A percentile compares a stretch with the other conserved stretches of the same genome.
Conservation (phyloP, 2,797 vertebrate genomes). For the Sus cebifrons region DNA sequence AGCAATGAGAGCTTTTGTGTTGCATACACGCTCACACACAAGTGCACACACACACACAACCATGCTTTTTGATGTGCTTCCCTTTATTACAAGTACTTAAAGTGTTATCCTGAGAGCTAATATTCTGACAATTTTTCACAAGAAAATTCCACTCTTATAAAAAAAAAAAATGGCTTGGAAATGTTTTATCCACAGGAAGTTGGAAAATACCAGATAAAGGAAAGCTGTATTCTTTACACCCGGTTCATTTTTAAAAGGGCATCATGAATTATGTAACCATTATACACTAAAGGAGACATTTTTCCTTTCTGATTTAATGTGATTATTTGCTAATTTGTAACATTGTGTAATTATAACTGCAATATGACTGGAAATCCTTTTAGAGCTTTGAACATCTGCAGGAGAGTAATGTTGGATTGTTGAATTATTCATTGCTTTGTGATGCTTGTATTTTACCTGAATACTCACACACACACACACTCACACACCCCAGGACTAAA, state of each 20-base stretch:
- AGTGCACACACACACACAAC: background rate
- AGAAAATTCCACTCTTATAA: background rate
- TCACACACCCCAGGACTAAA: background rate
- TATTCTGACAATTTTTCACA: background rate
- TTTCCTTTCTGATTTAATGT: slow-evolving; percentile 49
- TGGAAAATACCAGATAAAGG: slow-evolving; percentile 52
- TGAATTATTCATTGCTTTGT: background rate
- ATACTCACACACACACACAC: background rate
- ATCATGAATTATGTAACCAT: background rate
- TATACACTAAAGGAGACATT: background rate
- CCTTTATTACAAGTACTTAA: background rate
- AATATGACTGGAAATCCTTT: background rate
- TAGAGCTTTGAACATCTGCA: slow-evolving; percentile 10
- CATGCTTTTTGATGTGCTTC: background rate
- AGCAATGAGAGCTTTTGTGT: background rate
- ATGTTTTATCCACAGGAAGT: slow-evolving; percentile 48
- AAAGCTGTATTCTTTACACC: slow-evolving; percentile 35
- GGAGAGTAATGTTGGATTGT: background rate
- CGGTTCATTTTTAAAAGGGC: background rate
- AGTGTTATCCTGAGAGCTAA: background rate
- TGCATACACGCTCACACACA: fast-evolving
- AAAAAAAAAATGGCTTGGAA: background rate
- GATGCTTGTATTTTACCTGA: background rate
- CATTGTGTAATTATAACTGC: background rate
- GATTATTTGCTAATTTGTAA: background rate